Percentiles rank a stretch among this genome's conserved stretches.
phyloP scores from a whole-genome alignment of 2,888 invertebrate species.

The Drosophila subquinaria region DNA sequence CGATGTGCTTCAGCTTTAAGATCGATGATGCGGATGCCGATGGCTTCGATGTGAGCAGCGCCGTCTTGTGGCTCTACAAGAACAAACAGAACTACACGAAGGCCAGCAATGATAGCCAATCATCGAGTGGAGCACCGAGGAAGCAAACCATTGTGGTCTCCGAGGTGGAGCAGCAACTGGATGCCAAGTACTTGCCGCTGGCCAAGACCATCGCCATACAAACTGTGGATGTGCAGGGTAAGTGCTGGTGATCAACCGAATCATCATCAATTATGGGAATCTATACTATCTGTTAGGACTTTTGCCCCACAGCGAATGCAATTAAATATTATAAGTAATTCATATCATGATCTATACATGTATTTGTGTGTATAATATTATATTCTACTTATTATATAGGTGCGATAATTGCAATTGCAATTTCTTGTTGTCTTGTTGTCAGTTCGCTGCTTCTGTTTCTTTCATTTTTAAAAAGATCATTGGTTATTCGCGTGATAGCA shows the following conservation, averaged over 20 bases:
- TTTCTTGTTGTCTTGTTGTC: conserved; percentile 13
- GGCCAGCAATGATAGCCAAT: conserved; percentile 53
- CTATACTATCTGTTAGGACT: conserved; percentile 40
- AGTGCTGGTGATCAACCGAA: conserved; percentile 38
- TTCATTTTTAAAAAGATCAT: conserved; percentile 28
- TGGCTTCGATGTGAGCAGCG: conserved; percentile 90
- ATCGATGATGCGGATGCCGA: conserved; percentile 91
- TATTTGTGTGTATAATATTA: conserved; percentile 28
- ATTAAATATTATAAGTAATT: conserved; percentile 29
- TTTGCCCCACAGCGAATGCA: conserved; percentile 49
- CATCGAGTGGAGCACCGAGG: conserved; percentile 23
- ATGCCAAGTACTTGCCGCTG: conserved; percentile 89
- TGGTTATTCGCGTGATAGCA: conserved; percentile 56
- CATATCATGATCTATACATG: conserved; percentile 24
- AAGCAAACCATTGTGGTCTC: conserved; percentile 91
- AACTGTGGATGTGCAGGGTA: conserved; percentile 90
- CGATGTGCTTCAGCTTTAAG: conserved; percentile 92
- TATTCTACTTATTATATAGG: conserved; percentile 14
- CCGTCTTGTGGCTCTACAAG: conserved; percentile 93
- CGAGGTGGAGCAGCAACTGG: conserved; percentile 91
- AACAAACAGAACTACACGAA: conserved; percentile 69
- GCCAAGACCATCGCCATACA: conserved; percentile 92
- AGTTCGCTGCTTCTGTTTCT: conserved; percentile 7
- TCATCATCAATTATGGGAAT: not conserved
- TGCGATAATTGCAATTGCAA: conserved; percentile 65